phyloP scores from a whole-genome alignment of 2,113 vertebrate species.

The Tilapia sparmanii region DNA sequence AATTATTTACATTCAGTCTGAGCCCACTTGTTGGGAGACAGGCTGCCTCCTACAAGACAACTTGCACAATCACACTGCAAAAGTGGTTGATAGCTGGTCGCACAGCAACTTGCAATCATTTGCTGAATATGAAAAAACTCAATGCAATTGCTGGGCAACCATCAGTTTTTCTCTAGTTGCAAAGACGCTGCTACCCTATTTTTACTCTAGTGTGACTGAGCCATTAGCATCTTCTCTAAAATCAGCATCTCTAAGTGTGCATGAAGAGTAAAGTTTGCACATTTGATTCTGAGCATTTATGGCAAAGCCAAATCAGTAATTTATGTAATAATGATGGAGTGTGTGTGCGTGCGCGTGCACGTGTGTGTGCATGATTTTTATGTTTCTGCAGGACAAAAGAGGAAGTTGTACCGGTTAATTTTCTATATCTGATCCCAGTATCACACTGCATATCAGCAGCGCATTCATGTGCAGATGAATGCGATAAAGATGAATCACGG shows the following conservation, averaged over 20 bases:
- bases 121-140: not conserved
- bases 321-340: not conserved
- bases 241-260: not conserved
- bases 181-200: not conserved
- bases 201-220: not conserved
- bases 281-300: not conserved
- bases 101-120: not conserved
- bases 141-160: not conserved
- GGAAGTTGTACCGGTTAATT: not conserved
- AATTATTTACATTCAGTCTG: not conserved
- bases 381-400: not conserved
- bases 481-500: conserved; percentile 35
- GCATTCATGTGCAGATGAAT: conserved; percentile 8
- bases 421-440: conserved; percentile 10
- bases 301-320: not conserved
- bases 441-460: not conserved
- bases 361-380: not conserved
- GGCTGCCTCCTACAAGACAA: not conserved
- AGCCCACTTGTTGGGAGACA: not conserved
- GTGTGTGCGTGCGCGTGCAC: not conserved
- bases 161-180: not conserved
- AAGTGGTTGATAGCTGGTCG: not conserved
- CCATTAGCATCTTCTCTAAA: not conserved
- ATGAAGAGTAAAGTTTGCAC: not conserved
- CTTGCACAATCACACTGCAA: not conserved